A percentile compares a stretch with the other conserved stretches of the same genome.
These are phyloP conservation scores for Rhadina sibilatrix DNA, from an alignment of 2,113 vertebrate genomes.

Conservation along the genomic window DNA sequence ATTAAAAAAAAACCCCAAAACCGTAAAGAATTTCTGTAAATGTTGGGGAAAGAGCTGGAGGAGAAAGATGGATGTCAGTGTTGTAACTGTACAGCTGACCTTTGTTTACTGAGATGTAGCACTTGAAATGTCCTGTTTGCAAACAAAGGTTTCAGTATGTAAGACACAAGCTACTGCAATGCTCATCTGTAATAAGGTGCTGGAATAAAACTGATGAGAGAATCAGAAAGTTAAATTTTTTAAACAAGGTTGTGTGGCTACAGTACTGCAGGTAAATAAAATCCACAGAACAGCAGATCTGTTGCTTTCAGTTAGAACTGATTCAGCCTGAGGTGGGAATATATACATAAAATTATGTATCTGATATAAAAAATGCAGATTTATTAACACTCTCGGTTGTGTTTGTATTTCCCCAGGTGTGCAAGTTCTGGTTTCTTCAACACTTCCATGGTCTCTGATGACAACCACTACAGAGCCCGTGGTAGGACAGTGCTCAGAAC, in stretches of 20 bases:
- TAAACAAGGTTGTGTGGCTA: background rate
- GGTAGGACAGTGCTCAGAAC: slow-evolving; percentile 44
- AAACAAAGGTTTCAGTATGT: background rate
- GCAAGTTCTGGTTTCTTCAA: slow-evolving; percentile 41
- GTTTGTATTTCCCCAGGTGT: slow-evolving; percentile 41
- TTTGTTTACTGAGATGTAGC: background rate
- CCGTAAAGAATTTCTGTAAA: background rate
- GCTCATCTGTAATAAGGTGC: background rate
- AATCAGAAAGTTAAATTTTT: background rate
- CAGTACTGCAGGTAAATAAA: background rate
- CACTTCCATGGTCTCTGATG: background rate
- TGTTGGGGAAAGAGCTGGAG: background rate
- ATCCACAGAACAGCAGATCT: background rate
- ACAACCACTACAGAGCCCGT: background rate
- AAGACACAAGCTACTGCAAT: background rate
- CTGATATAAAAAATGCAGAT: no score
- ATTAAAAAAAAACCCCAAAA: no score
- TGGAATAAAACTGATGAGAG: background rate
- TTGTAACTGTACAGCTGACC: background rate
- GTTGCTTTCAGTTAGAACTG: background rate
- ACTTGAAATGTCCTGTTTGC: background rate
- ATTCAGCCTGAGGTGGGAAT: background rate
- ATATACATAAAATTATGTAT: background rate
- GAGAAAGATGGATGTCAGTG: background rate
- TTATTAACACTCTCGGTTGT: background rate